Percentiles rank a stretch among this genome's conserved stretches.
These are phyloP conservation scores for Neodiprion pinetum DNA, from an alignment of 1,140 invertebrate species.

Conservation along the genomic window DNA sequence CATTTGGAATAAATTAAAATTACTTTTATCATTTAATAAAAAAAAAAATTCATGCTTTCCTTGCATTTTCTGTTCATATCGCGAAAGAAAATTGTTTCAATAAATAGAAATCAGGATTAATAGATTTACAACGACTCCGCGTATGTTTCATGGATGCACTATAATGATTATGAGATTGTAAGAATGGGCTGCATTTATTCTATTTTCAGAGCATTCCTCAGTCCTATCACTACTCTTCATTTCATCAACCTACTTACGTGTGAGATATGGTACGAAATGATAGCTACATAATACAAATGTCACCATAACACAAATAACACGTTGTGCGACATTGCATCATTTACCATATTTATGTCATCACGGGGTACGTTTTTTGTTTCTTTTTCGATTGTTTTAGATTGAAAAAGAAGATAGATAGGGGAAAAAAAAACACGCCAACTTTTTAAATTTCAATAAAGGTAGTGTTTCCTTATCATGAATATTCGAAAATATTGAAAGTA, in stretches of 20 bases:
- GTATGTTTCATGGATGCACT: too few species aligned
- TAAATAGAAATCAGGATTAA: too few species aligned
- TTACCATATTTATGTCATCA: background rate
- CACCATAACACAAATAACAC: background rate
- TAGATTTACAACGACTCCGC: too few species aligned
- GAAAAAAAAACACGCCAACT: too few species aligned
- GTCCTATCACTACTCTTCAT: background rate
- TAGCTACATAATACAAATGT: background rate
- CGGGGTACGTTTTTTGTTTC: background rate
- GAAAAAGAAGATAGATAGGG: too few species aligned
- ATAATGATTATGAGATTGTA: too few species aligned
- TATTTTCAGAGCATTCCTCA: background rate
- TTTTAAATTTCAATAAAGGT: too few species aligned
- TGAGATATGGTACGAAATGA: background rate
- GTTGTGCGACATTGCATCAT: too few species aligned
- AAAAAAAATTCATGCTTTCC: background rate
- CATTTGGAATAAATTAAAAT: background rate
- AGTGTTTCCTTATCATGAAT: background rate
- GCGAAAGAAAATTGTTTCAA: background rate
- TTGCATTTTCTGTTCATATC: background rate
- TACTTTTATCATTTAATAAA: background rate
- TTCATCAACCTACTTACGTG: background rate
- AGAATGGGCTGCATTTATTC: conserved; percentile 14
- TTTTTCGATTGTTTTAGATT: background rate
- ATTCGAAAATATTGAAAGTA: background rate